Conservation (phyloP, 1,140 invertebrate genomes). For the Drosophila miranda region DNA sequence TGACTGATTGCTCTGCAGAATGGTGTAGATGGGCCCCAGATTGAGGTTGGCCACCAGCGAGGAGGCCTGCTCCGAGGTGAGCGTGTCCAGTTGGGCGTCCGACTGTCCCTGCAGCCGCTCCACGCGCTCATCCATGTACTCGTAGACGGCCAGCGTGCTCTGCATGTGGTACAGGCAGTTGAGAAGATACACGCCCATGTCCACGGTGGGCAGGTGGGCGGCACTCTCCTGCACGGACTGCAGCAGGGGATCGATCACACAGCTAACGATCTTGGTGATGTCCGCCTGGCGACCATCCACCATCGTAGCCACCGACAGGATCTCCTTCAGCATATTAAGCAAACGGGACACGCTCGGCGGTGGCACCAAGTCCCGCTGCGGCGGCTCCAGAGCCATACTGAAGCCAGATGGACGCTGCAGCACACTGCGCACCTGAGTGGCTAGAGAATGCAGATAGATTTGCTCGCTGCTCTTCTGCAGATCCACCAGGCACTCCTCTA, state of each 20-base stretch:
- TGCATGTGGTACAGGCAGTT: conserved; percentile 97
- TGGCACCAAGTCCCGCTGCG: conserved; percentile 88
- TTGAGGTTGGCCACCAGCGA: conserved; percentile 95
- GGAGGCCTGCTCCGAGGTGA: conserved; percentile 97
- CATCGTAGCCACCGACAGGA: conserved; percentile 89
- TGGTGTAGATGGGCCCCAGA: conserved; percentile 95
- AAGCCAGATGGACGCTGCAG: conserved; percentile 82
- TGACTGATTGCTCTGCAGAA: conserved; percentile 92
- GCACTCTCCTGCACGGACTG: conserved; percentile 97
- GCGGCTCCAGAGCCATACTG: conserved; percentile 85
- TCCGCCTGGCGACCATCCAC: conserved; percentile 87
- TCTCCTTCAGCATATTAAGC: conserved; percentile 88
- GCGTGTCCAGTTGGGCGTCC: conserved; percentile 96
- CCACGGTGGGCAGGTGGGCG: conserved; percentile 93
- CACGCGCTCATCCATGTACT: conserved; percentile 94
- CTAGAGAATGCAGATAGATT: conserved; percentile 89
- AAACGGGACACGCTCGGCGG: conserved; percentile 87
- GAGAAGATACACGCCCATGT: conserved; percentile 97
- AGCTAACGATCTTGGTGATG: conserved; percentile 90
- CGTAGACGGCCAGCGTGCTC: conserved; percentile 93
- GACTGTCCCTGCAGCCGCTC: conserved; percentile 95
- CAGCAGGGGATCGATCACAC: conserved; percentile 95
- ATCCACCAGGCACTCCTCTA: conserved; percentile 88
- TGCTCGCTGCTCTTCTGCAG: conserved; percentile 88
- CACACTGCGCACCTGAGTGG: conserved; percentile 85